Conservation (phyloP, 2,113 vertebrate species). For the Oncorhynchus tshawytscha region DNA sequence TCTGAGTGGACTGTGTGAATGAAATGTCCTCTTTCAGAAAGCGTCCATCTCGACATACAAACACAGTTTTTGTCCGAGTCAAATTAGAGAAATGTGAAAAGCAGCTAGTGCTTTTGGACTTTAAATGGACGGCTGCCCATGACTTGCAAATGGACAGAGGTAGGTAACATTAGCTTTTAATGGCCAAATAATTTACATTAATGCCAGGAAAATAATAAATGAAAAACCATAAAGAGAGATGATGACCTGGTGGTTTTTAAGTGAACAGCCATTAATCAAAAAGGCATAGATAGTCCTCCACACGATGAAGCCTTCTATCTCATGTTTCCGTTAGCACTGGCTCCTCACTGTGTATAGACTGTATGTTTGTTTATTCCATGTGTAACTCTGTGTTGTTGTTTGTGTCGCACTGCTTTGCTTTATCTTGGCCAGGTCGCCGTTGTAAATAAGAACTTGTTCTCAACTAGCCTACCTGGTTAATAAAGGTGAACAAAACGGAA, state of each 20-base stretch:
- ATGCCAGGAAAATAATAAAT: slow-evolving; percentile 22
- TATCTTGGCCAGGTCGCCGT: too few relatives aligned
- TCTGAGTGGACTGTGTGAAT: slow-evolving; percentile 7
- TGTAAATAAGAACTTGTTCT: too few relatives aligned
- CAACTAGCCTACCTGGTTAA: too few relatives aligned
- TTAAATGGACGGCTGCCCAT: slow-evolving; percentile 28
- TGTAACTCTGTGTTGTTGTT: too few relatives aligned
- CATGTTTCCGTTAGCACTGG: background rate
- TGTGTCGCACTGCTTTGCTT: too few relatives aligned
- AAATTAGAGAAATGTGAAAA: slow-evolving; percentile 29
- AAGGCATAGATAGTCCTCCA: background rate
- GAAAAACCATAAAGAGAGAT: slow-evolving; percentile 31
- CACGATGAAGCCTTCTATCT: background rate
- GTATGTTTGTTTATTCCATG: too few relatives aligned
- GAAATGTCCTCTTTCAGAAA: background rate
- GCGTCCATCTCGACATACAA: background rate
- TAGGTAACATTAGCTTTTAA: slow-evolving; percentile 48
- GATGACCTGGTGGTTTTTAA: slow-evolving; percentile 30
- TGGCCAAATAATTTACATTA: slow-evolving; percentile 39
- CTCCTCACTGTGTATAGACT: background rate
- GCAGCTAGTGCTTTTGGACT: slow-evolving; percentile 3
- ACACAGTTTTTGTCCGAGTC: slow-evolving; percentile 17
- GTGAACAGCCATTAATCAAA: slow-evolving; percentile 49
- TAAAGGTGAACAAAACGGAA: too few relatives aligned
- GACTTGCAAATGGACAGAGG: slow-evolving; percentile 34